Evolutionary conservation across 2,113 vertebrate species (phyloP).

Genomic region (Trematomus loennbergii): DNA sequence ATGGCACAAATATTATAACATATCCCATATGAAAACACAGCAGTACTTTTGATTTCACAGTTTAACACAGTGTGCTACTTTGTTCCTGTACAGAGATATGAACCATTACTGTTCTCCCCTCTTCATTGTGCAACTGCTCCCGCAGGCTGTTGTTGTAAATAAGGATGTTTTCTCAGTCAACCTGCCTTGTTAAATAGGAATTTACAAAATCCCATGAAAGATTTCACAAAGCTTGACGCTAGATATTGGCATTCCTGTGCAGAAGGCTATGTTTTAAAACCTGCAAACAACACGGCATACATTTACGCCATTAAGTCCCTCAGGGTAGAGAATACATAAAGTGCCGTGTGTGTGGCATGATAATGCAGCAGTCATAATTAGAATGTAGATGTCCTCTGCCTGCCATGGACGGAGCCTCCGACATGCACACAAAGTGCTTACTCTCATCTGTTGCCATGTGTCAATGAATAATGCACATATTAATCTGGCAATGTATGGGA

Average conservation of each 20-base stretch:
- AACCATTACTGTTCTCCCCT: slow-evolving; percentile 35
- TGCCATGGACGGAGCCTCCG: slow-evolving; percentile 26
- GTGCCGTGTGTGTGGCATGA: slow-evolving; percentile 51
- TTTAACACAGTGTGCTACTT: slow-evolving; percentile 24
- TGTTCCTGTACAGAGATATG: slow-evolving; percentile 20
- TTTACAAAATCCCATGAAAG: slow-evolving; percentile 55
- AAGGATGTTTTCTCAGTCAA: slow-evolving; percentile 54
- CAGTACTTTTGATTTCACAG: slow-evolving; percentile 41
- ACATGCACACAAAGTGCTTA: slow-evolving; percentile 59
- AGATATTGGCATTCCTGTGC: slow-evolving; percentile 53
- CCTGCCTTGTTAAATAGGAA: slow-evolving; percentile 64
- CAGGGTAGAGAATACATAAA: slow-evolving; percentile 45
- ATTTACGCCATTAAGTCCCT: slow-evolving; percentile 54
- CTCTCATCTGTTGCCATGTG: slow-evolving; percentile 37
- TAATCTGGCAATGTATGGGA: slow-evolving; percentile 63
- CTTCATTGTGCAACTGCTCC: slow-evolving; percentile 26
- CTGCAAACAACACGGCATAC: slow-evolving; percentile 54
- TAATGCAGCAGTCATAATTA: slow-evolving; percentile 52
- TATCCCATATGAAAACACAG: slow-evolving; percentile 21
- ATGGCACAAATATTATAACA: slow-evolving; percentile 37
- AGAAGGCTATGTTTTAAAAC: slow-evolving; percentile 40
- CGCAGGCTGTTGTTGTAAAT: slow-evolving; percentile 53
- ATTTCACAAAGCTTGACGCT: slow-evolving; percentile 49
- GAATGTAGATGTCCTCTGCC: slow-evolving; percentile 56
- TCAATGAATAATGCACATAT: slow-evolving; percentile 76